phyloP scores from a whole-genome alignment of 2,113 vertebrate genomes.

The Diadophis punctatus region DNA sequence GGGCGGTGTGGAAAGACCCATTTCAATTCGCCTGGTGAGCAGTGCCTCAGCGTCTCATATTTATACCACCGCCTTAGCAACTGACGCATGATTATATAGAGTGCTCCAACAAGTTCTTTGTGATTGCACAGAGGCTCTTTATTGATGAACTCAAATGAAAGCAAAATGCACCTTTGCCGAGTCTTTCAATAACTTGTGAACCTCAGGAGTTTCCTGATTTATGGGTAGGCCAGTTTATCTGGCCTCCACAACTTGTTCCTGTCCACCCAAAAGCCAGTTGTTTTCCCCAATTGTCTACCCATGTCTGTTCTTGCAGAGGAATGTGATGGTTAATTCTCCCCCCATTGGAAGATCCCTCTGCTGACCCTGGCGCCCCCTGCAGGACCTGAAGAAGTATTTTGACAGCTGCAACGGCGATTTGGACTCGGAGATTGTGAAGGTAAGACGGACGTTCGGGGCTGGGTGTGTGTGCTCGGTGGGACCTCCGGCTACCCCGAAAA shows the following conservation, averaged over 20 bases:
- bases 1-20: background rate
- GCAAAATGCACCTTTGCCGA: background rate
- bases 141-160: slow-evolving; percentile 2
- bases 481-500: too few species aligned
- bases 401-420: too few species aligned
- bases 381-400: too few species aligned
- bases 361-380: too few species aligned
- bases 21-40: background rate
- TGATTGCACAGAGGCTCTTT: slow-evolving; percentile 4
- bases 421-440: too few species aligned
- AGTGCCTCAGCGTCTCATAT: background rate
- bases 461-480: too few species aligned
- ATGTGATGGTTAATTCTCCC: background rate
- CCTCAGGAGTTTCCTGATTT: background rate
- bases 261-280: background rate
- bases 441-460: too few species aligned
- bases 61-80: background rate
- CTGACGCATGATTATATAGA: background rate
- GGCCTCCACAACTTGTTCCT: background rate
- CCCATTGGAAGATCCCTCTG: too few species aligned
- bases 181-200: background rate
- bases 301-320: background rate
- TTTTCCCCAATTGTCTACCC: background rate
- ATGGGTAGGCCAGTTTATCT: background rate
- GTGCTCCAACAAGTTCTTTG: background rate